These are phyloP conservation scores for Spongia lamella DNA, from an alignment of 37 sponge, comb jelly and placozoan genomes.

Conservation along the genomic window DNA sequence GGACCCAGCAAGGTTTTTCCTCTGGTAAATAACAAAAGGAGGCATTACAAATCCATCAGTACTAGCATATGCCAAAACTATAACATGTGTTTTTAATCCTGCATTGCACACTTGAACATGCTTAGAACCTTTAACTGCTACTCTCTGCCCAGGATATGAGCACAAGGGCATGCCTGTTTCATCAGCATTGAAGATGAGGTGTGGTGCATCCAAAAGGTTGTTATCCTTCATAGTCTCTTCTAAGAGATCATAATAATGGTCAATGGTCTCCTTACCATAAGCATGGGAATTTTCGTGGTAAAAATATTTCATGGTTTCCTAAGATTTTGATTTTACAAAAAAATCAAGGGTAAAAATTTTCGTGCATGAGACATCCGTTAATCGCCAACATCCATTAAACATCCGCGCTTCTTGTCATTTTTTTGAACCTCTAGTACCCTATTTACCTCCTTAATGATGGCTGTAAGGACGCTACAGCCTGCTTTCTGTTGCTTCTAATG, in stretches of 20 bases:
- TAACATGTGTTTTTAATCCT: conserved; percentile 42
- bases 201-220: conserved; percentile 27
- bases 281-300: no score
- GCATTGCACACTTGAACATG: conserved; percentile 13
- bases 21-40: conserved; percentile 40
- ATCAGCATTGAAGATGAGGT: conserved; percentile 50
- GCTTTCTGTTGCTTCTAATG: conserved; percentile 26
- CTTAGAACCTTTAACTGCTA: conserved; percentile 39
- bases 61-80: conserved; percentile 50
- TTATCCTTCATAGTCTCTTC: no score
- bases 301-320: no score
- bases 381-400: no score
- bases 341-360: no score
- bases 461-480: no score
- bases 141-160: conserved; percentile 15
- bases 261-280: conserved; percentile 3
- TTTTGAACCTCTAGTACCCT: no score
- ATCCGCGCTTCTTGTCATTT: no score
- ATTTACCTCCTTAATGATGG: no score
- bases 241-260: conserved; percentile 40
- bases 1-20: not conserved
- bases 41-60: conserved; percentile 45
- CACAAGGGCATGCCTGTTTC: conserved; percentile 52
- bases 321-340: no score
- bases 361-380: no score